Evolutionary conservation across 2,888 invertebrate genomes (phyloP), one percentile per base, ranked within the genome.

Genomic region (Ypsolopha sequella): DNA sequence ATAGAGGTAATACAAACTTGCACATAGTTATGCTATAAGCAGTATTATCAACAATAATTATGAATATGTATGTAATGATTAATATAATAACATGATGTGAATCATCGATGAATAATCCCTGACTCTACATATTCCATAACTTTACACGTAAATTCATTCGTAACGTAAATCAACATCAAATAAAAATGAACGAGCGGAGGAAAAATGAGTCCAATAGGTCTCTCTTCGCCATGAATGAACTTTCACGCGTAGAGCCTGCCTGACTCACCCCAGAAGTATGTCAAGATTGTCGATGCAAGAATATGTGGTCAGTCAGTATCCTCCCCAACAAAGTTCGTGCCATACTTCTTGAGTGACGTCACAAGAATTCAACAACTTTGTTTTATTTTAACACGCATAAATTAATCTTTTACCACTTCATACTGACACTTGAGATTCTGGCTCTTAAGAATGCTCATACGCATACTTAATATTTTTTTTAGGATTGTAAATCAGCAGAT

Each of bases 211-310:
- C 43, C 43, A 43, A 43, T 43, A 13, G 24, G 8, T 43, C 8
- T 14, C 43, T 24, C 24, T 24, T 24, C 24, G 24, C 24, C 14
- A 14, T 43, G 43, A 14, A 43, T 43, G 14, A 43, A 43, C 43
- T 43, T 43, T 43, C 43, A 43, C 43, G 43, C 13, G 14, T 43
- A 24, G 14, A 43, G 24, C 34, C 35, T 46, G 24, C 34, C 35
- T 46, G 46, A 33, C 46, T 46, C 33, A 35, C 11, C 8, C 7
- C 6, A 34, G 10, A 33, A 34, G 43, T 34, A 46, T 34, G 46
- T 46, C 60, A 78, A 76, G 76, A 74, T 76, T 80, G 76, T 63
- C 69, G 64, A 60, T 64, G 62, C 67, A 73, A 24, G 24, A 73
- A 62, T 70, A 63, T 65, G 66, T 65, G 66, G 64, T 67, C 66